Evolutionary conservation across 2,888 invertebrate species (phyloP).

Genomic region (Parnassius orleans): DNA sequence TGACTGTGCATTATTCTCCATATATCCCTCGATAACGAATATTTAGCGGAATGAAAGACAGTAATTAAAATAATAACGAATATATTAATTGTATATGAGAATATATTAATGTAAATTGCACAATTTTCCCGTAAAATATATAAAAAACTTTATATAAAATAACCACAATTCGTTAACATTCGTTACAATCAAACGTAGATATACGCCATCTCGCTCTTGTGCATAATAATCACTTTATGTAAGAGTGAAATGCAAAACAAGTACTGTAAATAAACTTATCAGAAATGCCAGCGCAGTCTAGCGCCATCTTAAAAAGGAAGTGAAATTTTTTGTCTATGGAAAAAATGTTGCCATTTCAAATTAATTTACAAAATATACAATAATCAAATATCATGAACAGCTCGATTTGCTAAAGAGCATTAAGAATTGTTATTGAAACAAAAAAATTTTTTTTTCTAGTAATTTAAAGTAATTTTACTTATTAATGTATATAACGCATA

Average conservation of each 20-base stretch:
- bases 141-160: slow-evolving; percentile 57
- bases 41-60: slow-evolving; percentile 35
- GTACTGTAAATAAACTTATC: slow-evolving; percentile 56
- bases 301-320: slow-evolving; percentile 59
- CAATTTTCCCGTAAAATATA: slow-evolving; percentile 55
- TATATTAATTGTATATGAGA: slow-evolving; percentile 39
- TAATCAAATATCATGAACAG: too few species aligned
- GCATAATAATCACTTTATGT: slow-evolving; percentile 14
- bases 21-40: slow-evolving; percentile 41
- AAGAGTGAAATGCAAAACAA: slow-evolving; percentile 50
- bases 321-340: slow-evolving; percentile 41
- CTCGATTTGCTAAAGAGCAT: too few species aligned
- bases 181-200: slow-evolving; percentile 73
- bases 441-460: too few species aligned
- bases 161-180: slow-evolving; percentile 76
- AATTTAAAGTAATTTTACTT: too few species aligned
- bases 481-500: too few species aligned
- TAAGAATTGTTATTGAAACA: too few species aligned
- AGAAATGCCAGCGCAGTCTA: slow-evolving; percentile 43
- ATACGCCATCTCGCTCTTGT: slow-evolving; percentile 44
- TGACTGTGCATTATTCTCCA: slow-evolving; percentile 65
- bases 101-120: slow-evolving; percentile 53
- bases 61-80: slow-evolving; percentile 35
- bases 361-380: too few species aligned
- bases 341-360: slow-evolving; percentile 38